phyloP scores from a whole-genome alignment of 2,888 invertebrate species.

The Caenorhabditis doughertyi region DNA sequence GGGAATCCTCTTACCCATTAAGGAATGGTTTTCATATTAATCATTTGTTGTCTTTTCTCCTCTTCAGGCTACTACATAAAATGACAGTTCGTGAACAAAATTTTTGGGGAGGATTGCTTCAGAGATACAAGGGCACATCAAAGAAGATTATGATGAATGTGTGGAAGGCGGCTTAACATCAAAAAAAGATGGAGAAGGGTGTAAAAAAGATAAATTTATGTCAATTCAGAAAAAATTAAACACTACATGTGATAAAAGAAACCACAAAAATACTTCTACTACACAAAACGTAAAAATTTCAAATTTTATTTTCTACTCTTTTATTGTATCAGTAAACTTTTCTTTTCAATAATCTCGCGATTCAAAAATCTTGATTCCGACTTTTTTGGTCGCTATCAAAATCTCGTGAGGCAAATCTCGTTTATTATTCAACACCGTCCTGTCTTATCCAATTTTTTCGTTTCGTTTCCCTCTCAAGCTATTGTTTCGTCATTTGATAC shows the following conservation, averaged over 20 bases:
- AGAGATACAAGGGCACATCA: background rate
- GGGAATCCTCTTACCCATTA: background rate
- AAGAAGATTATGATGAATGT: background rate
- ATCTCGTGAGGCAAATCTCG: conserved; percentile 13
- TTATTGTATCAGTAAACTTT: too few relatives aligned
- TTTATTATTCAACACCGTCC: conserved; percentile 46
- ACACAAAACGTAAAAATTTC: too few relatives aligned
- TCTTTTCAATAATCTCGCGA: background rate
- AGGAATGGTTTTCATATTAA: background rate
- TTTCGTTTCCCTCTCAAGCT: conserved; percentile 8
- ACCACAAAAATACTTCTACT: too few relatives aligned
- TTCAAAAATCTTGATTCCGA: background rate
- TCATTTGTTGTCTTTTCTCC: background rate
- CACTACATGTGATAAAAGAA: too few relatives aligned
- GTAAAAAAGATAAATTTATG: background rate
- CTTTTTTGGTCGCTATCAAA: background rate
- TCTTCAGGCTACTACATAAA: background rate
- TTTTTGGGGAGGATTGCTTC: background rate
- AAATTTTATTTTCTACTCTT: too few relatives aligned
- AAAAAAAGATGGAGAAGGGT: background rate
- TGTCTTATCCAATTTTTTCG: conserved; percentile 29
- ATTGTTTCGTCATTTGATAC: background rate
- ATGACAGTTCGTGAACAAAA: background rate
- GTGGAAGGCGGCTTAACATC: background rate
- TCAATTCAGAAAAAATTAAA: too few relatives aligned